These are phyloP conservation scores for Hylyphantes graminicola DNA, from an alignment of 1,140 invertebrate species.

Conservation along the genomic window DNA sequence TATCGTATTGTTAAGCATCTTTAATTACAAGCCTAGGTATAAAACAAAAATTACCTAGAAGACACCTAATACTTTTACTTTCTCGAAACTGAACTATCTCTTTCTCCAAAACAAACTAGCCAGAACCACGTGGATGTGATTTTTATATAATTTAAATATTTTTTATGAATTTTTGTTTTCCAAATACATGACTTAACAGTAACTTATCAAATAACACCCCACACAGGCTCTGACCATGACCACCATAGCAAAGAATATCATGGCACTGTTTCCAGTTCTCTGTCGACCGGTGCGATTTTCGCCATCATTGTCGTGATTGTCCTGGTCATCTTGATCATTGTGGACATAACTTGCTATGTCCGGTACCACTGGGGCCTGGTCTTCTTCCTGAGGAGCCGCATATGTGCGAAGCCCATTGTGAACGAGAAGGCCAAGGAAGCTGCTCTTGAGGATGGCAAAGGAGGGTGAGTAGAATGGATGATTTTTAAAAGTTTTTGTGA, in stretches of 20 bases:
- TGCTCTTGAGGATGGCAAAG: slow-evolving; percentile 56
- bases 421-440: slow-evolving; percentile 59
- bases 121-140: slow-evolving; percentile 45
- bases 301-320: slow-evolving; percentile 59
- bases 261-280: slow-evolving; percentile 19
- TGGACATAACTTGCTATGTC: slow-evolving; percentile 62
- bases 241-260: slow-evolving; percentile 19
- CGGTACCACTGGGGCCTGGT: slow-evolving; percentile 62
- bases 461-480: slow-evolving; percentile 27
- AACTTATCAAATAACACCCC: slow-evolving; percentile 3
- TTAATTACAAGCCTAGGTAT: too few relatives aligned
- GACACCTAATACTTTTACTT: too few relatives aligned
- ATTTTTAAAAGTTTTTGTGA: background rate
- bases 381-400: slow-evolving; percentile 54
- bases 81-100: background rate
- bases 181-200: slow-evolving; percentile 13
- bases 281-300: slow-evolving; percentile 60
- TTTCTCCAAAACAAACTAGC: background rate
- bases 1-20: too few relatives aligned
- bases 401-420: slow-evolving; percentile 58
- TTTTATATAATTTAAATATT: slow-evolving; percentile 22
- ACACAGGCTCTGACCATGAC: slow-evolving; percentile 45
- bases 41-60: too few relatives aligned
- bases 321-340: slow-evolving; percentile 56
- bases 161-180: slow-evolving; percentile 6